phyloP scores from a whole-genome alignment of 2,797 vertebrate genomes.

The Oryzias sinensis region DNA sequence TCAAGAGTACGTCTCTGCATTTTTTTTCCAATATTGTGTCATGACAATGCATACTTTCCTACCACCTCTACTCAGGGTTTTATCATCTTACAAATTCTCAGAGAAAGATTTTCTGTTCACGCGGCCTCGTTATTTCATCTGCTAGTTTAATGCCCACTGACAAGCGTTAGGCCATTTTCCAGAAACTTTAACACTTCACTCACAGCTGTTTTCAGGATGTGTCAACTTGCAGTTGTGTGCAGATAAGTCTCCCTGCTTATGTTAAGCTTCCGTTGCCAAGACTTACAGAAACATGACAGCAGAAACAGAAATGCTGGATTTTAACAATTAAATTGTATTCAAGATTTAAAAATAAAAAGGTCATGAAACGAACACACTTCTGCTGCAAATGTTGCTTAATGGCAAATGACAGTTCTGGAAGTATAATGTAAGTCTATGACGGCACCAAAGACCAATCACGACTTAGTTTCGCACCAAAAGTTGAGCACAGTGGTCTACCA shows the following conservation, averaged over 20 bases:
- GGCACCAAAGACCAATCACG: no score
- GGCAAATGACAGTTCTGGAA: no score
- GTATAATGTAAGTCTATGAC: no score
- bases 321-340: no score
- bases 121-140: neutral
- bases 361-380: no score
- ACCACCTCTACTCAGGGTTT: neutral
- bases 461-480: no score
- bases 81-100: slow-evolving; percentile 3
- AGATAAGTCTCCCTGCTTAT: slow-evolving; percentile 48
- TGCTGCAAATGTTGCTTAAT: no score
- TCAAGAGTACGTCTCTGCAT: slow-evolving; percentile 14
- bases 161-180: slow-evolving; percentile 47
- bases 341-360: no score
- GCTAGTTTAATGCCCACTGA: slow-evolving; percentile 16
- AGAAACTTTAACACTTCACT: slow-evolving; percentile 38
- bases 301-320: neutral
- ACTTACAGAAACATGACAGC: slow-evolving; percentile 2
- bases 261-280: slow-evolving; percentile 21
- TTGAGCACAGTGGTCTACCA: no score
- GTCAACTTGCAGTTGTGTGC: slow-evolving; percentile 35
- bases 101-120: slow-evolving; percentile 1
- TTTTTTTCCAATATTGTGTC: neutral
- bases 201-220: slow-evolving; percentile 32
- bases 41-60: neutral